phyloP scores from a whole-genome alignment of 2,113 vertebrate genomes.

The Pseudorasbora parva region DNA sequence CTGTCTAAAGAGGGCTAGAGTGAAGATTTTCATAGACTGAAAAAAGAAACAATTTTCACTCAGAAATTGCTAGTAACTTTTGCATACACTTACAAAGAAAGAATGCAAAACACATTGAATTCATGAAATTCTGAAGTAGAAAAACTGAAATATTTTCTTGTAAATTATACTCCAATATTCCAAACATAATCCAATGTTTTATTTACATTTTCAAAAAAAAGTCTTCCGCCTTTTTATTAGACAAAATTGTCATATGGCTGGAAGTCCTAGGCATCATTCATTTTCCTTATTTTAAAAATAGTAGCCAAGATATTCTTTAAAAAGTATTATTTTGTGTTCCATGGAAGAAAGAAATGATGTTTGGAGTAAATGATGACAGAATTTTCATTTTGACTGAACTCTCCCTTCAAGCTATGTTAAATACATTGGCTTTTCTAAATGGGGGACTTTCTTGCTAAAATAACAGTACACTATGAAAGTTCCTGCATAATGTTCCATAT shows the following conservation, averaged over 20 bases:
- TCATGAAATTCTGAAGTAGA: too few species aligned
- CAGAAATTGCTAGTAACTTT: too few species aligned
- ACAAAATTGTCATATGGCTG: not conserved
- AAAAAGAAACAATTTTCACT: too few species aligned
- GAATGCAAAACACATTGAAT: too few species aligned
- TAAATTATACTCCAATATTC: too few species aligned
- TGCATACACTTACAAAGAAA: too few species aligned
- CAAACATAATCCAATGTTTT: too few species aligned
- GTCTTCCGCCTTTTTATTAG: not conserved
- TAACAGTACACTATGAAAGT: not conserved
- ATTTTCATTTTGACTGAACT: slow-evolving; percentile 15
- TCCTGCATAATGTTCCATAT: slow-evolving; percentile 16
- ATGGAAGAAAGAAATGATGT: not conserved
- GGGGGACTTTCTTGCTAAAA: not conserved
- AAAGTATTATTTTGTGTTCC: not conserved
- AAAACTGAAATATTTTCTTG: too few species aligned
- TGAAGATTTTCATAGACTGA: not conserved
- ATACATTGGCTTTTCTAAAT: not conserved
- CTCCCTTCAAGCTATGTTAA: slow-evolving; percentile 22
- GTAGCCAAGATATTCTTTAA: not conserved
- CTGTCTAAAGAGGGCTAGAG: too few species aligned
- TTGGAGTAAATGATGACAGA: slow-evolving; percentile 22
- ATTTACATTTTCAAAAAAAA: too few species aligned
- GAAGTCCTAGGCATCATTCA: not conserved
- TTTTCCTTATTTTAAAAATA: not conserved